These are phyloP conservation scores for Notiomystis cincta DNA, from an alignment of 2,113 vertebrate genomes.

Conservation along the genomic window DNA sequence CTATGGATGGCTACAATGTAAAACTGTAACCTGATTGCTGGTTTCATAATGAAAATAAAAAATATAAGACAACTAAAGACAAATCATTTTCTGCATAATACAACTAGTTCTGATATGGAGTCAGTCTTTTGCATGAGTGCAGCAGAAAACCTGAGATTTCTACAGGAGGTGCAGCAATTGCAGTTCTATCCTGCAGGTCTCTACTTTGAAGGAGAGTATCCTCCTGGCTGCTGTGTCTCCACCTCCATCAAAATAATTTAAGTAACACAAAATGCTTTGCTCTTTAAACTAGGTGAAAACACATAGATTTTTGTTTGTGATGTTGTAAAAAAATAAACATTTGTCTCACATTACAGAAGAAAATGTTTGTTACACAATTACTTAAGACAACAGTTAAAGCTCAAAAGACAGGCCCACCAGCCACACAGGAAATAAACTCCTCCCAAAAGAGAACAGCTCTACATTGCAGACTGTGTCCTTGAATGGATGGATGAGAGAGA, in stretches of 20 bases:
- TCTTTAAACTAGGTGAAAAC: background rate
- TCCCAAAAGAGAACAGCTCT: background rate
- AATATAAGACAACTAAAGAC: background rate
- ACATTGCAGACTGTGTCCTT: background rate
- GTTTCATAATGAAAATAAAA: background rate
- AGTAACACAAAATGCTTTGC: background rate
- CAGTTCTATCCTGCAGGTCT: background rate
- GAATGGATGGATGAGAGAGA: background rate
- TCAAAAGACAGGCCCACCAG: background rate
- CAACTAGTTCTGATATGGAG: background rate
- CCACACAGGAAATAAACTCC: background rate
- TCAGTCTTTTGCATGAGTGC: background rate
- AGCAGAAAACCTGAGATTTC: constrained; percentile 24
- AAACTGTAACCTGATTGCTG: background rate
- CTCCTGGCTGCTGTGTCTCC: background rate
- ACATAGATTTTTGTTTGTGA: background rate
- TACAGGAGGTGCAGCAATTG: background rate
- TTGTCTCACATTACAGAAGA: background rate
- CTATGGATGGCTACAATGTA: background rate
- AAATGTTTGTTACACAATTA: background rate
- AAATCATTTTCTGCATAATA: background rate
- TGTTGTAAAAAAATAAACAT: background rate
- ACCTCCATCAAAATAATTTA: background rate
- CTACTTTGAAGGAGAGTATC: background rate
- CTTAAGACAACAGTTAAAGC: background rate